A percentile compares a stretch with the other conserved stretches of the same genome.
Evolutionary conservation across 2,113 vertebrate species (phyloP).

Genomic region (Cairina moschata): DNA sequence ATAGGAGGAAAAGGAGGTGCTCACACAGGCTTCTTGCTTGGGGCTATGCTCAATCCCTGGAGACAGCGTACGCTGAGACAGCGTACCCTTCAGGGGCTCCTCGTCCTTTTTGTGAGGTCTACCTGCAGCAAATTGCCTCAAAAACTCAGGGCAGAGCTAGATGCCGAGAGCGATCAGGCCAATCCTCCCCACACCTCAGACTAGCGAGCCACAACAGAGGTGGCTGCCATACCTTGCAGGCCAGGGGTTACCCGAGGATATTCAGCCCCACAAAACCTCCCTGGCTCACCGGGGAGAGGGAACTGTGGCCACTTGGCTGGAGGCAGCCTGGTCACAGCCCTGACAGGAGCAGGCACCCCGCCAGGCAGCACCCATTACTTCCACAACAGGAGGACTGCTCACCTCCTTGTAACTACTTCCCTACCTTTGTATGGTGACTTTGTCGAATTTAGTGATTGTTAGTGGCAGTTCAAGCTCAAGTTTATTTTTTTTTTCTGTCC

Average conservation of each 20-base stretch:
- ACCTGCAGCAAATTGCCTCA: neutral
- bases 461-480: neutral
- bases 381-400: neutral
- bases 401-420: neutral
- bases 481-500: neutral
- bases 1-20: neutral
- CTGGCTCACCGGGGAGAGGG: neutral
- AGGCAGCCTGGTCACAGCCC: neutral
- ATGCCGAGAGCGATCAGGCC: rapidly evolving
- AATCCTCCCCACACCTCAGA: neutral
- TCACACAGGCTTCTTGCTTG: neutral
- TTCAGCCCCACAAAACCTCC: neutral
- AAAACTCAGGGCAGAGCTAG: neutral
- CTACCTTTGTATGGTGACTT: neutral
- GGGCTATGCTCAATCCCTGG: neutral
- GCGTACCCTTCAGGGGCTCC: neutral
- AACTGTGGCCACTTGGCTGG: rapidly evolving
- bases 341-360: neutral
- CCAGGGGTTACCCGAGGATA: rapidly evolving
- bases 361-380: neutral
- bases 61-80: neutral
- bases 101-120: neutral
- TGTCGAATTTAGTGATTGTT: slow-evolving; percentile 3
- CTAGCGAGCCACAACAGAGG: neutral
- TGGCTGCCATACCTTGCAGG: neutral